Conservation (phyloP, 2,113 vertebrate genomes). For the Scartelaos histophorus region DNA sequence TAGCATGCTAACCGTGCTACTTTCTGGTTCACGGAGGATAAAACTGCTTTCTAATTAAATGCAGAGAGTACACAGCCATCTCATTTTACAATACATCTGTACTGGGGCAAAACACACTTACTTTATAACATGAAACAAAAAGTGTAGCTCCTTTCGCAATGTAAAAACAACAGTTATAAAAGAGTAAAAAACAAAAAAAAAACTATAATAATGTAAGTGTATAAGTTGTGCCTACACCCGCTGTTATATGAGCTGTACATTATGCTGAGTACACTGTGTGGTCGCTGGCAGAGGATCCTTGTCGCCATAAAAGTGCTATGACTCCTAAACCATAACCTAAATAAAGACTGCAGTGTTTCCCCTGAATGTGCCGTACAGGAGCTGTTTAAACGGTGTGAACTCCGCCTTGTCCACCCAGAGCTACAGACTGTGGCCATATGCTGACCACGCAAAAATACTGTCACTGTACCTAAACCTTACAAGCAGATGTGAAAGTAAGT, state of each 20-base stretch:
- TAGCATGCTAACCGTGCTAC: too few relatives aligned
- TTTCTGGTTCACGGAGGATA: too few relatives aligned
- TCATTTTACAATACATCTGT: too few relatives aligned
- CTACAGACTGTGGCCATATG: constrained; percentile 5
- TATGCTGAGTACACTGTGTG: constrained; percentile 7
- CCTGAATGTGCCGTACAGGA: constrained; percentile 20
- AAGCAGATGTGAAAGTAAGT: background rate
- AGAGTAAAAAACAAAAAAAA: background rate
- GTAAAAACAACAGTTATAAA: too few relatives aligned
- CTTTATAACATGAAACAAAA: constrained; percentile 1
- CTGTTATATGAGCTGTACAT: background rate
- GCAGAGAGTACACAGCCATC: too few relatives aligned
- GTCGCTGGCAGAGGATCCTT: constrained; percentile 13
- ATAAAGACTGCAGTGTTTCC: constrained; percentile 46
- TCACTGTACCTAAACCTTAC: background rate
- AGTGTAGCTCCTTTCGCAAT: too few relatives aligned
- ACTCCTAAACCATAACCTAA: background rate
- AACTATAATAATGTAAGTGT: constrained; percentile 4
- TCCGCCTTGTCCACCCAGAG: constrained; percentile 8
- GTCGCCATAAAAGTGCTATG: constrained; percentile 26
- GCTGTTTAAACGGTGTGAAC: constrained; percentile 17
- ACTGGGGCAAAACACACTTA: too few relatives aligned
- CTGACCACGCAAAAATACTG: background rate
- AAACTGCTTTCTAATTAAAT: too few relatives aligned
- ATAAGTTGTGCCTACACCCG: background rate